Base-by-base conservation (phyloP, 2,113 vertebrate species). In the Erythrolamprus reginae region DNA sequence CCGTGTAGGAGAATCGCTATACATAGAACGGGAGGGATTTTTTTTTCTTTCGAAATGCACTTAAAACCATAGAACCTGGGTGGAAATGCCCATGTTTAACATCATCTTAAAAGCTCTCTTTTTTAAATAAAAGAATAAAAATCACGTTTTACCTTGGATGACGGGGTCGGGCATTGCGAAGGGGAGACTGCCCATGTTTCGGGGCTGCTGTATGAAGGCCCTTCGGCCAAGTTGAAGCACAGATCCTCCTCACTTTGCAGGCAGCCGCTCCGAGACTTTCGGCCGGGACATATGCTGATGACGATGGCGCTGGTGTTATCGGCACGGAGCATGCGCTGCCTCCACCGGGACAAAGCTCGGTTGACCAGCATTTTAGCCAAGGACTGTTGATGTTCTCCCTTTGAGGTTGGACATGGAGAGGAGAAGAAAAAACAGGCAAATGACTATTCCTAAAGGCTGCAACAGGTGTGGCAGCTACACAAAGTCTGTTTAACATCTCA, bases 301-400 rank as follows among this genome's bases (percentile, higher is more conserved):
- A 99, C 99, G 5, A 99, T 98, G 90, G 98, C 98, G 4, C 99
- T 99, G 0, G 99, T 99, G 95, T 99, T 99, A 96, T 99, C 99
- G 0, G 99, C 99, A 1, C 99, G 98, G 48, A 99, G 98, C 98
- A 99, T 99, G 28, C 99, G 98, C 45, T 99, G 98, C 93, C 98
- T 96, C 99, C 99, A 99, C 89, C 99, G 98, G 85, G 98, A 97
- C 0, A 99, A 97, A 0, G 99, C 98, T 10, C 98, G 97, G 94
- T 96, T 98, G 93, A 99, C 99, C 93, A 99, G 97, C 95, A 98
- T 98, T 65, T 98, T 98, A 50, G 99, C 98, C 85, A 98, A 98
- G 0, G 99, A 98, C 92, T 98, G 98, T 48, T 97, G 97, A 1
- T 97, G 97, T 84, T 98, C 98, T n/a, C 98, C 98, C 98, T 99